These are phyloP conservation scores for Orthonevra nobilis DNA, from an alignment of 2,888 invertebrate species.

Conservation along the genomic window DNA sequence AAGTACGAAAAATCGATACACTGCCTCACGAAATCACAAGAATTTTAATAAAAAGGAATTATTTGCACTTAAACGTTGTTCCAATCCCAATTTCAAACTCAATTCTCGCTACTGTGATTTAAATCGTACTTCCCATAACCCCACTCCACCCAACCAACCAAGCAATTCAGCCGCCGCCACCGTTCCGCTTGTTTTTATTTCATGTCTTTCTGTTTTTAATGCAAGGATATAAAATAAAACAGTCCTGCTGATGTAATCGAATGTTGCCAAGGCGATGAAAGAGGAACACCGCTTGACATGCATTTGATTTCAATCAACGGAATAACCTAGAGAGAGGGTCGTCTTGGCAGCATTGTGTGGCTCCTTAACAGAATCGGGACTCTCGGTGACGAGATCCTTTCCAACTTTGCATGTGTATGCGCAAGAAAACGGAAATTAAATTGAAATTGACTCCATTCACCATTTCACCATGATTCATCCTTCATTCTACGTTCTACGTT, in stretches of 20 bases:
- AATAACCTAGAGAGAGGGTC: slow-evolving; percentile 28
- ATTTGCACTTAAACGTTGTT: slow-evolving; percentile 56
- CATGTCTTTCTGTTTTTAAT: slow-evolving; percentile 1
- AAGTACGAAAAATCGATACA: slow-evolving; percentile 65
- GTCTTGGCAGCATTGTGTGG: slow-evolving; percentile 7
- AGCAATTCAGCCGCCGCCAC: no score
- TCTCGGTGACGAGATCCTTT: neutral
- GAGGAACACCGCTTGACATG: slow-evolving; percentile 35
- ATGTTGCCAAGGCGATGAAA: slow-evolving; percentile 50
- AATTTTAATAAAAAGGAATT: slow-evolving; percentile 64
- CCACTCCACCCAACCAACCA: no score
- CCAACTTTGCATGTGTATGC: slow-evolving; percentile 4
- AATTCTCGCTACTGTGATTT: neutral
- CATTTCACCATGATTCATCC: no score
- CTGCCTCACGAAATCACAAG: slow-evolving; percentile 43
- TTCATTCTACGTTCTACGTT: no score
- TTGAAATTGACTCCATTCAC: slow-evolving; percentile 10
- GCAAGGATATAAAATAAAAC: slow-evolving; percentile 5
- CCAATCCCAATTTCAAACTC: neutral
- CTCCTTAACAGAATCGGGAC: neutral
- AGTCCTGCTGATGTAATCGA: slow-evolving; percentile 42
- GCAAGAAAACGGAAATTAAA: slow-evolving; percentile 30
- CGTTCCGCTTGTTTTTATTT: neutral
- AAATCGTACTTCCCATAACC: slow-evolving; percentile 1
- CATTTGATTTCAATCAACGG: slow-evolving; percentile 56